Percentiles rank a stretch among this genome's conserved stretches.
Conservation (phyloP, 2,888 invertebrate species). For the Agrochola macilenta region DNA sequence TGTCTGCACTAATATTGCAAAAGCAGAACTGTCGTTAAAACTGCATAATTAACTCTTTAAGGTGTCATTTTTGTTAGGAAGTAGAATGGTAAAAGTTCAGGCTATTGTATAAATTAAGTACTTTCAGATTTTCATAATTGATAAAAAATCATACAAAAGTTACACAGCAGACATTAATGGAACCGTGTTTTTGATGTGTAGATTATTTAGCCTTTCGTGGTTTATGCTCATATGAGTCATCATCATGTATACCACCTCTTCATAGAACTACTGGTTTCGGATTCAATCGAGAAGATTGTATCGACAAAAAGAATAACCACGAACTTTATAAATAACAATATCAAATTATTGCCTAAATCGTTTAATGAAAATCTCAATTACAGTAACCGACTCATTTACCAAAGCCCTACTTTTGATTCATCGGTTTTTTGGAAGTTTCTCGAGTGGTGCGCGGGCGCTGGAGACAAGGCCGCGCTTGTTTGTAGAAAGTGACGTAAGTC, state of each 20-base stretch:
- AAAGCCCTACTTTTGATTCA: constrained; percentile 29
- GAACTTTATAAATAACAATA: constrained; percentile 9
- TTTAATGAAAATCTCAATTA: not conserved
- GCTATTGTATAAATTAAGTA: not conserved
- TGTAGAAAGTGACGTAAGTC: constrained; percentile 69
- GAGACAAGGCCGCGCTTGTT: constrained; percentile 61
- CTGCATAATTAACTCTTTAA: not conserved
- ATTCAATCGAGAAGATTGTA: not conserved
- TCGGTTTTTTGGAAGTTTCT: constrained; percentile 48
- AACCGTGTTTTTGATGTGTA: not conserved
- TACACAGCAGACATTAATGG: not conserved
- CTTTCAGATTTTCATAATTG: constrained; percentile 18
- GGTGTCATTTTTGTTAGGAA: not conserved
- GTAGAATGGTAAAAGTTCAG: constrained; percentile 1
- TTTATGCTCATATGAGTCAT: constrained; percentile 1
- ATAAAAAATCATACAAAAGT: constrained; percentile 7
- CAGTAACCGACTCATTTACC: not conserved
- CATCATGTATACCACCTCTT: not conserved
- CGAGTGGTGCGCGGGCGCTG: constrained; percentile 31
- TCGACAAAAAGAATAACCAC: not conserved
- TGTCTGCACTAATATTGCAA: not conserved
- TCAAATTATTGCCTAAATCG: not conserved
- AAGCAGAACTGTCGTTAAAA: not conserved
- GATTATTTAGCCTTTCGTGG: not conserved
- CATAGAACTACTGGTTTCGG: not conserved